A percentile compares a stretch with the other conserved stretches of the same genome.
phyloP scores from a whole-genome alignment of 2,797 vertebrate genomes.

The Chiloscyllium punctatum region DNA sequence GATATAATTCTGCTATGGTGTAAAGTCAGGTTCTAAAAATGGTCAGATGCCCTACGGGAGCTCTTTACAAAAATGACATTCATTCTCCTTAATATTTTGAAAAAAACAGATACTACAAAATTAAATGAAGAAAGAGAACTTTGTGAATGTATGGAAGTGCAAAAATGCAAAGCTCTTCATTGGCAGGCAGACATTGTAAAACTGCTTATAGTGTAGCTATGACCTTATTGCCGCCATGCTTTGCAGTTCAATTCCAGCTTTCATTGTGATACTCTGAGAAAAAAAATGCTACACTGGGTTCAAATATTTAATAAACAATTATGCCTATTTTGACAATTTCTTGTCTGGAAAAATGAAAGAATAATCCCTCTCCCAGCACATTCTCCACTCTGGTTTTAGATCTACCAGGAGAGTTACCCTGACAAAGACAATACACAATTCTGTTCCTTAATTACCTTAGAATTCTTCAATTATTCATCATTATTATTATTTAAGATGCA shows the following conservation, averaged over 20 bases:
- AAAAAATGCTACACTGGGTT: not conserved
- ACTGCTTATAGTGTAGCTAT: not conserved
- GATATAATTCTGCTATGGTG: not conserved
- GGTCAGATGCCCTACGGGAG: not conserved
- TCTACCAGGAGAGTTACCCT: not conserved
- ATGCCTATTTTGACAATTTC: not conserved
- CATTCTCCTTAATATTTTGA: not conserved
- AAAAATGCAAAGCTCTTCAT: not conserved
- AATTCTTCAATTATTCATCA: not conserved
- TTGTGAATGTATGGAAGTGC: not conserved
- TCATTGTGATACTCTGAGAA: not conserved
- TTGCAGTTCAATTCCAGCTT: not conserved
- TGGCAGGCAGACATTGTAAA: not conserved
- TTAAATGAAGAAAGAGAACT: not conserved
- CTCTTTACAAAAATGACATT: not conserved
- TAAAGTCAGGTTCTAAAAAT: not conserved
- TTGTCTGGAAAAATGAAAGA: not conserved
- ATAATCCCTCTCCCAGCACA: not conserved
- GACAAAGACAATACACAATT: not conserved
- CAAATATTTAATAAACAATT: not conserved
- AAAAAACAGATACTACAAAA: not conserved
- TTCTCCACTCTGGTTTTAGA: not conserved
- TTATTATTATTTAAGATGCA: not conserved
- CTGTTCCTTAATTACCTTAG: not conserved
- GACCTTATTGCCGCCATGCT: not conserved